Percentiles rank a stretch among this genome's conserved stretches.
phyloP scores from a whole-genome alignment of 2,888 invertebrate genomes.

The Siphonodentalium dalli region DNA sequence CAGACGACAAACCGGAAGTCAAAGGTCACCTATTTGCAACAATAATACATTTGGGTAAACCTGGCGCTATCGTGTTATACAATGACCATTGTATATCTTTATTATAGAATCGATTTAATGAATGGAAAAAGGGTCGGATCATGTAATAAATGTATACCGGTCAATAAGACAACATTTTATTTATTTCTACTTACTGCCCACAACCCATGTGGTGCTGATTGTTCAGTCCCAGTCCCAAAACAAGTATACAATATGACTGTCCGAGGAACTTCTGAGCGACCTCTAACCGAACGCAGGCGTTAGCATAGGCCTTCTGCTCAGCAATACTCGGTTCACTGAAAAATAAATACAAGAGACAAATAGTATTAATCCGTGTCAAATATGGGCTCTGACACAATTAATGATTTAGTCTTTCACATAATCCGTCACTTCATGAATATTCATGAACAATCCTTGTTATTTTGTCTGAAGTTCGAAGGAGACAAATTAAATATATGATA shows the following conservation, averaged over 20 bases:
- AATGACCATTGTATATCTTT: too few species aligned
- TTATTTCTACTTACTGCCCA: slow-evolving; percentile 47
- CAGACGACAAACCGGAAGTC: too few species aligned
- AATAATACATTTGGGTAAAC: too few species aligned
- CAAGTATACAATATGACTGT: slow-evolving; percentile 59
- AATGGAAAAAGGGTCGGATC: too few species aligned
- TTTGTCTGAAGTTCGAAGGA: too few species aligned
- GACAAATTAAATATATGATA: too few species aligned
- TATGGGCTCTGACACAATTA: neutral
- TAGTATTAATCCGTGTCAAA: neutral
- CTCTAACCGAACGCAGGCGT: slow-evolving; percentile 49
- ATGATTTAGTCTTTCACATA: neutral
- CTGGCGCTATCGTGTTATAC: too few species aligned
- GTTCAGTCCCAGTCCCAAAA: slow-evolving; percentile 61
- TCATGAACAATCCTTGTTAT: neutral
- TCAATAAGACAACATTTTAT: too few species aligned
- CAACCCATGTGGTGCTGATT: slow-evolving; percentile 63
- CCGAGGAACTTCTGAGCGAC: slow-evolving; percentile 60
- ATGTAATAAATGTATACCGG: too few species aligned
- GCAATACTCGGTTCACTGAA: slow-evolving; percentile 58
- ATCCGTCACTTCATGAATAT: neutral
- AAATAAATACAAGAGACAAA: slow-evolving; percentile 9
- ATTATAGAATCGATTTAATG: too few species aligned
- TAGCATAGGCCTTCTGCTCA: slow-evolving; percentile 54
- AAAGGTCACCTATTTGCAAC: too few species aligned